These are phyloP conservation scores for Paedocypris micromegethes DNA, from an alignment of 2,797 vertebrate genomes.

Conservation along the genomic window DNA sequence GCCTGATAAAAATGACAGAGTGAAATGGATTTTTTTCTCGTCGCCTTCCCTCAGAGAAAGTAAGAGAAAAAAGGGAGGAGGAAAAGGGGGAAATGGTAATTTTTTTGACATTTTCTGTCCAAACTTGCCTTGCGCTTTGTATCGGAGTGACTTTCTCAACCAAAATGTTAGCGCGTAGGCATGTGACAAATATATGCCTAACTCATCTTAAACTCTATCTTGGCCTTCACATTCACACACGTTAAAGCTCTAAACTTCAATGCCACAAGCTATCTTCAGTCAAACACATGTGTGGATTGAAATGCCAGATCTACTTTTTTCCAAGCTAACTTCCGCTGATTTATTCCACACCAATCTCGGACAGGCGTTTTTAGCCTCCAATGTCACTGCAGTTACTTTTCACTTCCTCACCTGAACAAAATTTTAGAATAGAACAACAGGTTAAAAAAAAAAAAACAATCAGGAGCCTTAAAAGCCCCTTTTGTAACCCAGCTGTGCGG, in stretches of 20 bases:
- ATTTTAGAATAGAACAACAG: constrained; percentile 2
- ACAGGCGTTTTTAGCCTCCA: constrained; percentile 10
- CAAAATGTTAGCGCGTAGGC: constrained; percentile 12
- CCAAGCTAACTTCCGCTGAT: constrained; percentile 1
- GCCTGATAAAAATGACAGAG: constrained; percentile 42
- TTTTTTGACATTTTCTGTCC: constrained; percentile 23
- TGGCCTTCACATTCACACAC: not conserved
- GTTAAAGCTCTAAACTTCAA: constrained; percentile 9
- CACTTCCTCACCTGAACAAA: not conserved
- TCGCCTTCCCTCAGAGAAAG: constrained; percentile 11
- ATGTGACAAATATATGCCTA: constrained; percentile 5
- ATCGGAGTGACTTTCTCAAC: not conserved
- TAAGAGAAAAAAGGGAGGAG: constrained; percentile 6
- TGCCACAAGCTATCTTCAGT: constrained; percentile 26
- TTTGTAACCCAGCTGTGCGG: constrained; percentile 40
- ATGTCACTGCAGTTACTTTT: constrained; percentile 2
- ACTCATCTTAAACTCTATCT: constrained; percentile 18
- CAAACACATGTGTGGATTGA: constrained; percentile 27
- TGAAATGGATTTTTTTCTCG: constrained; percentile 40
- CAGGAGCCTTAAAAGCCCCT: constrained; percentile 31
- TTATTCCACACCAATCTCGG: constrained; percentile 1
- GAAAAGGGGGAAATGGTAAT: constrained; percentile 8
- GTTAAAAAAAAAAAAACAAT: constrained; percentile 19
- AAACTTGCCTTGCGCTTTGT: constrained; percentile 10
- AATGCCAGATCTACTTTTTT: not conserved